Evolutionary conservation across 2,888 invertebrate genomes (phyloP), one percentile per base, ranked within the genome.

Genomic region (Polydesmus complanatus): DNA sequence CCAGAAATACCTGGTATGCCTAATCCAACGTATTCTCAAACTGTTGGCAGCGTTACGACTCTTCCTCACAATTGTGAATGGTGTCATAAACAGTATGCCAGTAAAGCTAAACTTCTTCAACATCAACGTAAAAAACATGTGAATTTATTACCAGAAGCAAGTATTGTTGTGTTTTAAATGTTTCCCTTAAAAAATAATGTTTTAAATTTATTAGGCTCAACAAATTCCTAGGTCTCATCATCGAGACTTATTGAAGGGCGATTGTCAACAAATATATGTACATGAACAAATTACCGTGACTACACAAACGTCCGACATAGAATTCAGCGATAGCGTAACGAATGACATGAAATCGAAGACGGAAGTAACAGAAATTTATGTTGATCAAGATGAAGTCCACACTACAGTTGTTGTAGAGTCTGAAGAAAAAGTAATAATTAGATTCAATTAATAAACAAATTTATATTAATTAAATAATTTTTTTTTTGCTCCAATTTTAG

Each of bases 21-120:
- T 1, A 81, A 81, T 61, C 79, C 81, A 19, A 81, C 83, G 0
- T 84, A 79, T 69, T 81, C 83, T 19, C 81, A 83, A 69, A 82
- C 83, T 1, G 83, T 84, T n/a, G 86, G 85, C 19, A 84, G 83
- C 68, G 78, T 85, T 18, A 83, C 83, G 3, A 82, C 83, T 0
- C 78, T 79, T 66, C 84, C 85, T 0, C 85, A 86, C 68, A 78
- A 80, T 53, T 88, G 88, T 70, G 79, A 80, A 61, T 86, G 83
- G 79, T 93, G 92, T 71, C 87, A 88, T 72, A 86, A 88, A 66
- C 90, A 92, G 74, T 92, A 91, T 73, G 86, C 86, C 25, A 85
- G 88, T 68, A 84, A 86, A 67, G 80, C 81, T 25, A 78, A 79
- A 68, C 70, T 78, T n/a, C 69, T 77, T 62, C 78, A 78, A 65